Conservation (phyloP, 2,888 invertebrate genomes). For the Dermolepida albohirtum region DNA sequence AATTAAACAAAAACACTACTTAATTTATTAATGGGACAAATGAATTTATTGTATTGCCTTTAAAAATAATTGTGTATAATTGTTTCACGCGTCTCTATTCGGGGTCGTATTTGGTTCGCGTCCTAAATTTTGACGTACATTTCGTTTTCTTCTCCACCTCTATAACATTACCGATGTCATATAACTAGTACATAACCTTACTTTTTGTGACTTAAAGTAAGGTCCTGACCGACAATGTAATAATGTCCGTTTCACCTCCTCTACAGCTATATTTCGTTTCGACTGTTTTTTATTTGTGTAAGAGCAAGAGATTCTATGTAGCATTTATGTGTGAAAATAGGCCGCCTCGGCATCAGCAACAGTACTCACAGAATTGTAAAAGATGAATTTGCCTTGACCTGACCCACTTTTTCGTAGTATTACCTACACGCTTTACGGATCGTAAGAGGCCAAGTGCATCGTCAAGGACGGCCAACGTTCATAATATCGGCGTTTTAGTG, state of each 20-base stretch:
- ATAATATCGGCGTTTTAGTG: conserved; percentile 18
- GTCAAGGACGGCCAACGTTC: conserved; percentile 41
- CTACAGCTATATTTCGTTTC: background rate
- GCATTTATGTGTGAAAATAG: conserved; percentile 32
- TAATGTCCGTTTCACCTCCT: too few relatives aligned
- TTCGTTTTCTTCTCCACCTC: too few relatives aligned
- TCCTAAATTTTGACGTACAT: too few relatives aligned
- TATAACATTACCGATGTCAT: conserved; percentile 16
- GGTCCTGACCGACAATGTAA: too few relatives aligned
- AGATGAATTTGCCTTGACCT: conserved; percentile 51
- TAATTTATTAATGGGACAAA: too few relatives aligned
- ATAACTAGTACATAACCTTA: conserved; percentile 21
- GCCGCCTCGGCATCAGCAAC: conserved; percentile 11
- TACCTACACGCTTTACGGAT: conserved; percentile 49
- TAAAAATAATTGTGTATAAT: too few relatives aligned
- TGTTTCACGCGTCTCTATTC: too few relatives aligned
- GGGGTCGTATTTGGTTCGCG: too few relatives aligned
- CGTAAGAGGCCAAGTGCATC: conserved; percentile 50
- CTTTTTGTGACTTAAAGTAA: too few relatives aligned
- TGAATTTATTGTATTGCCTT: too few relatives aligned
- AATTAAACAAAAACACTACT: too few relatives aligned
- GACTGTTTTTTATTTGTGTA: conserved; percentile 2
- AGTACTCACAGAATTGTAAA: conserved; percentile 38
- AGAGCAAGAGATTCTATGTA: conserved; percentile 5
- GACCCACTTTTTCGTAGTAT: conserved; percentile 49